phyloP scores from a whole-genome alignment of 2,888 invertebrate genomes.

The Oxytorus armatus region DNA sequence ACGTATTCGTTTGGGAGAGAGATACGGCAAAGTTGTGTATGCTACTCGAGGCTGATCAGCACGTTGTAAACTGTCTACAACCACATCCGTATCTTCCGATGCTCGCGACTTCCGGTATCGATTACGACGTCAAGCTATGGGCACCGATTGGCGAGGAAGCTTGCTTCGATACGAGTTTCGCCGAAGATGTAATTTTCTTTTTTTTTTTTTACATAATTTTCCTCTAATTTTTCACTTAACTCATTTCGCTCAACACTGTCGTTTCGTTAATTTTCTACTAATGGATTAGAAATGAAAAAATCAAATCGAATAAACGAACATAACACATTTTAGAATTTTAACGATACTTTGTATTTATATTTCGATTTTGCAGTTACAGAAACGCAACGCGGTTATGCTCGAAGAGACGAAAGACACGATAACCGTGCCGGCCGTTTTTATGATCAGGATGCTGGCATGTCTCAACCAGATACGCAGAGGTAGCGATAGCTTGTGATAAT shows the following conservation, averaged over 20 bases:
- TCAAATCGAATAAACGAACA: too few species aligned
- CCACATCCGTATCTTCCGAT: constrained; percentile 92
- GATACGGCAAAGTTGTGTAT: constrained; percentile 89
- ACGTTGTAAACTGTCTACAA: constrained; percentile 93
- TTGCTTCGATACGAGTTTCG: constrained; percentile 87
- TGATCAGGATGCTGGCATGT: constrained; percentile 91
- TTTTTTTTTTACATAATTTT: constrained; percentile 44
- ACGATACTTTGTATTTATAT: constrained; percentile 1
- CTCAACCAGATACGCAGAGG: constrained; percentile 88
- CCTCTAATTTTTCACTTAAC: constrained; percentile 37
- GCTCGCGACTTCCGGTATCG: constrained; percentile 94
- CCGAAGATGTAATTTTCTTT: constrained; percentile 86
- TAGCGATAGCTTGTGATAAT: constrained; percentile 79
- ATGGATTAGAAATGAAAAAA: too few species aligned
- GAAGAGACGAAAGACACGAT: constrained; percentile 95
- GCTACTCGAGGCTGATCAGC: constrained; percentile 92
- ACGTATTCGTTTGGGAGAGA: constrained; percentile 93
- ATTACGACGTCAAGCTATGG: constrained; percentile 94
- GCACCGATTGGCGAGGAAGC: constrained; percentile 88
- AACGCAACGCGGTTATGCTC: constrained; percentile 92
- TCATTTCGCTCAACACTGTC: neutral
- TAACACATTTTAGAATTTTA: neutral
- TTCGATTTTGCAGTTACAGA: constrained; percentile 87
- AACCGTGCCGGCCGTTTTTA: constrained; percentile 94
- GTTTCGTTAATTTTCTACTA: too few species aligned